Percentiles rank a stretch among this genome's conserved stretches.
Evolutionary conservation across 2,113 vertebrate species (phyloP).

Genomic region (Urocolius indicus): DNA sequence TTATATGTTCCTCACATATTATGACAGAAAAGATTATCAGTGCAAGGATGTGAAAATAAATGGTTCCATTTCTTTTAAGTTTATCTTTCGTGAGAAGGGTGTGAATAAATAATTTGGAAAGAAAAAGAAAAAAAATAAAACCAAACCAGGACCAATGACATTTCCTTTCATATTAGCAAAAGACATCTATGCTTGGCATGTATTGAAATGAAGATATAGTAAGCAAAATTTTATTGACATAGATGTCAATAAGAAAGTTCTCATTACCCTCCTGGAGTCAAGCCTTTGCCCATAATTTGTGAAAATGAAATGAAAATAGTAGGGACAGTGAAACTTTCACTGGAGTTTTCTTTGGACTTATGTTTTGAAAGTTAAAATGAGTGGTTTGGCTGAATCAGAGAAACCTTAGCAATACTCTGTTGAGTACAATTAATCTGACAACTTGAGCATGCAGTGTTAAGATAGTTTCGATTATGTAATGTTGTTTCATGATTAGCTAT

Average conservation of each 20-base stretch:
- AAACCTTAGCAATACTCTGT: neutral
- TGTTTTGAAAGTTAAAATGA: neutral
- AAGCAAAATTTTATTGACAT: neutral
- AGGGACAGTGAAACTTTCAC: neutral
- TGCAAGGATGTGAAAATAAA: neutral
- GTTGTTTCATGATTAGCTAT: neutral
- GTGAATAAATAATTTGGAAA: neutral
- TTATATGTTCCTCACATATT: neutral
- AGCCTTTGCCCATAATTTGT: neutral
- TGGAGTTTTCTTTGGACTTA: neutral
- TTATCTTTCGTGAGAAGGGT: neutral
- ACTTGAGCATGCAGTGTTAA: neutral
- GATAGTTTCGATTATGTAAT: neutral
- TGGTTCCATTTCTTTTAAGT: neutral
- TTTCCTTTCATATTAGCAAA: neutral
- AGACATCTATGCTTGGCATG: neutral
- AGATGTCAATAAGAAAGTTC: neutral
- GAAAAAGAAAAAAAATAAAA: neutral
- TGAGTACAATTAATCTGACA: neutral
- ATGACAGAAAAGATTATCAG: neutral
- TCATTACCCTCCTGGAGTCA: neutral
- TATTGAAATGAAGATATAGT: neutral
- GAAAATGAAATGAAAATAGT: neutral
- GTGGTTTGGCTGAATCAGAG: neutral
- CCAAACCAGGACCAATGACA: neutral